These are phyloP conservation scores for Pogonophryne albipinna DNA, from an alignment of 2,797 vertebrate species.

Conservation along the genomic window DNA sequence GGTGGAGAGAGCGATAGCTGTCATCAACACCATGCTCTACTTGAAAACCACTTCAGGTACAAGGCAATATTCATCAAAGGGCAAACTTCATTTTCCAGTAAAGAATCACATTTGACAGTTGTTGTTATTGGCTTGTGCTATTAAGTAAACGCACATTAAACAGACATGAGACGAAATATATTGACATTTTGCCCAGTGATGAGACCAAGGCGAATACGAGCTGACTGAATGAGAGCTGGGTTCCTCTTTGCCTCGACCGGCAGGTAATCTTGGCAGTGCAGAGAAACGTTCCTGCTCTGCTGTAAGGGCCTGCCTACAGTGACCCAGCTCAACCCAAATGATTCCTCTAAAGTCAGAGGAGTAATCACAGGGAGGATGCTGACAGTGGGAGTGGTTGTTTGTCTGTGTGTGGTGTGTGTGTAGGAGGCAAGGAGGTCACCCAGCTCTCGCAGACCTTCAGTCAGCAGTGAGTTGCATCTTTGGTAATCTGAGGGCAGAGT, in stretches of 20 bases:
- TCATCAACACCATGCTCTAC: constrained; percentile 94
- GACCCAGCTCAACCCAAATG: constrained; percentile 62
- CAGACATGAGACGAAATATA: neutral
- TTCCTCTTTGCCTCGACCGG: constrained; percentile 79
- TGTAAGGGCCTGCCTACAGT: constrained; percentile 97
- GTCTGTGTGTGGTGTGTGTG: constrained; percentile 7
- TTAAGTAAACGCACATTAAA: neutral
- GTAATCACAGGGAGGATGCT: constrained; percentile 54
- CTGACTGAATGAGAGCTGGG: constrained; percentile 80
- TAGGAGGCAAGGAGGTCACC: constrained; percentile 60
- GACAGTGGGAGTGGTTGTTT: constrained; percentile 61
- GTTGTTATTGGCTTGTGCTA: neutral
- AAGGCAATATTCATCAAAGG: neutral
- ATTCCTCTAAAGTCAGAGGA: constrained; percentile 62
- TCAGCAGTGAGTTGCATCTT: constrained; percentile 76
- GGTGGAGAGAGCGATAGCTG: constrained; percentile 90
- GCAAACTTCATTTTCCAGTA: neutral
- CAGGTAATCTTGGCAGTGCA: constrained; percentile 96
- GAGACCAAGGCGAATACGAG: constrained; percentile 95
- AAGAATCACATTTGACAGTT: too few relatives aligned
- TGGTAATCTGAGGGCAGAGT: constrained; percentile 81
- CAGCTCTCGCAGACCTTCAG: constrained; percentile 58
- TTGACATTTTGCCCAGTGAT: constrained; percentile 83
- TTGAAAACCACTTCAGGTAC: constrained; percentile 92
- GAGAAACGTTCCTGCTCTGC: constrained; percentile 85